Percentiles rank a stretch among this genome's conserved stretches.
phyloP scores from a whole-genome alignment of 2,797 vertebrate species.

The Sardinella longiceps region DNA sequence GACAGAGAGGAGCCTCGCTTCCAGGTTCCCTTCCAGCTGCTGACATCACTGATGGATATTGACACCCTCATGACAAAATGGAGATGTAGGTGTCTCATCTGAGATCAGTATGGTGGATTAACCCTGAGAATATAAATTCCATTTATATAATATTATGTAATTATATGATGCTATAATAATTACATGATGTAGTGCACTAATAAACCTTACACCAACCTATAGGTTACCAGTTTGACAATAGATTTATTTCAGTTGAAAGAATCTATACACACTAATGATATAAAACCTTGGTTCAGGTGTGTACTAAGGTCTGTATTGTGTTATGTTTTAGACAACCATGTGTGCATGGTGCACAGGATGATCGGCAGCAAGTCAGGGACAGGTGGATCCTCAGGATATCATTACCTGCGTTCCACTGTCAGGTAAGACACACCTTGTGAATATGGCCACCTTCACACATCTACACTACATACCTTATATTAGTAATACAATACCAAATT shows the following conservation, averaged over 20 bases:
- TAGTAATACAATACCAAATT: no score
- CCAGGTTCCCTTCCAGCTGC: conserved; percentile 96
- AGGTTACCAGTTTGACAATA: no score
- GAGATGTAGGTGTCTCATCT: conserved; percentile 85
- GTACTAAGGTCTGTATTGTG: neutral
- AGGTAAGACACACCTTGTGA: conserved; percentile 76
- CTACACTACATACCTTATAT: no score
- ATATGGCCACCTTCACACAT: neutral
- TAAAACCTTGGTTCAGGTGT: no score
- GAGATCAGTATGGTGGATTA: neutral
- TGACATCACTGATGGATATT: conserved; percentile 92
- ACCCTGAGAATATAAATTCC: neutral
- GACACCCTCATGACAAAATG: conserved; percentile 97
- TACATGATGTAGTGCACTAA: neutral
- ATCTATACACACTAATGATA: no score
- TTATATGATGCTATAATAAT: no score
- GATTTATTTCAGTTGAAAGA: no score
- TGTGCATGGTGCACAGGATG: conserved; percentile 97
- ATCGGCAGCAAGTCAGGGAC: conserved; percentile 95
- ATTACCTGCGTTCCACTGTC: conserved; percentile 94
- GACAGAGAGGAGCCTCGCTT: conserved; percentile 94
- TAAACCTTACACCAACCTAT: no score
- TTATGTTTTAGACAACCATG: conserved; percentile 86
- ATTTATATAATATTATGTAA: no score
- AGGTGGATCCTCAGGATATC: conserved; percentile 94